A percentile compares a stretch with the other conserved stretches of the same genome.
Evolutionary conservation across 2,113 vertebrate species (phyloP).

Genomic region (Hucho hucho): DNA sequence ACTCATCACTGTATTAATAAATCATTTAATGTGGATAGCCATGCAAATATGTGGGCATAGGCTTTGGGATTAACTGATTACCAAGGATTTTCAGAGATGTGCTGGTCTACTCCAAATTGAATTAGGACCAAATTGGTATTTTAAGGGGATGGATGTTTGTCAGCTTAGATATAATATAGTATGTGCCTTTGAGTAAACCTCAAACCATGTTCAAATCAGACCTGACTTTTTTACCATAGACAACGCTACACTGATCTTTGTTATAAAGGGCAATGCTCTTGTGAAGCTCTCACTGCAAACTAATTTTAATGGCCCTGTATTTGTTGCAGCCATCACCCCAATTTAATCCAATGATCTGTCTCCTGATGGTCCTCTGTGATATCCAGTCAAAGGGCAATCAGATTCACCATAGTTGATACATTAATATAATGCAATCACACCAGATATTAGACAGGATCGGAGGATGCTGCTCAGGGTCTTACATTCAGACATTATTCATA

Average conservation of each 20-base stretch:
- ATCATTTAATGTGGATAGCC: background rate
- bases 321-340: conserved; percentile 23
- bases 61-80: background rate
- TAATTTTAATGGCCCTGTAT: conserved; percentile 26
- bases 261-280: too few relatives aligned
- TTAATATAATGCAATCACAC: conserved; percentile 50
- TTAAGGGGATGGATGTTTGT: too few relatives aligned
- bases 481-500: conserved; percentile 43
- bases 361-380: conserved; percentile 30
- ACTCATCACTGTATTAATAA: background rate
- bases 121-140: too few relatives aligned
- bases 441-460: background rate
- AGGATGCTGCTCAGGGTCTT: conserved; percentile 11
- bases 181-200: too few relatives aligned
- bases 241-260: too few relatives aligned
- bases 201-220: too few relatives aligned
- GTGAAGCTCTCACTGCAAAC: background rate
- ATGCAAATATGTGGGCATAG: background rate
- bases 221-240: too few relatives aligned
- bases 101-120: too few relatives aligned
- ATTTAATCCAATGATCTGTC: conserved; percentile 39
- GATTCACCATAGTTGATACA: conserved; percentile 44
- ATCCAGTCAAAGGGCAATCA: conserved; percentile 42
- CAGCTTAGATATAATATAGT: too few relatives aligned
- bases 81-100: too few relatives aligned